These are phyloP conservation scores for Apeira syringaria DNA, from an alignment of 2,888 invertebrate genomes.

Conservation along the genomic window DNA sequence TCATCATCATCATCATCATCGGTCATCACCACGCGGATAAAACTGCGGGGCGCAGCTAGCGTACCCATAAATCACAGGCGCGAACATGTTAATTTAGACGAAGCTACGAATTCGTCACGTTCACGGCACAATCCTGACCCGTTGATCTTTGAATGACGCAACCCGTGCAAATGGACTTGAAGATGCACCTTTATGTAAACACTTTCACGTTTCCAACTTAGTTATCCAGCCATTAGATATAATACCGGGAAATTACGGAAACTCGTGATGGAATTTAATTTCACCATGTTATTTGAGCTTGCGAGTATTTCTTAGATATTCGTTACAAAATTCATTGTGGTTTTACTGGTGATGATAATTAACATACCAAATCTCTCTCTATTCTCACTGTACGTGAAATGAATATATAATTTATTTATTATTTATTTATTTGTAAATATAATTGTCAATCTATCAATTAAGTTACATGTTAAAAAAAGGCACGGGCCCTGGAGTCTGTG, in stretches of 20 bases:
- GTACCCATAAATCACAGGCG: slow-evolving; percentile 28
- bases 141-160: slow-evolving; percentile 68
- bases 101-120: slow-evolving; percentile 41
- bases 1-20: no score
- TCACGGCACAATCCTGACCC: slow-evolving; percentile 45
- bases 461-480: no score
- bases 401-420: no score
- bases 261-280: slow-evolving; percentile 33
- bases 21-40: no score
- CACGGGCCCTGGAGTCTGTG: no score
- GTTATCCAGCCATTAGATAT: slow-evolving; percentile 36
- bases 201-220: slow-evolving; percentile 63
- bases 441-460: no score
- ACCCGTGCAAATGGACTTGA: slow-evolving; percentile 61
- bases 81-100: slow-evolving; percentile 44
- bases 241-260: slow-evolving; percentile 37
- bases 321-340: slow-evolving; percentile 10
- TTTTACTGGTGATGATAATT: no score
- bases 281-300: slow-evolving; percentile 18
- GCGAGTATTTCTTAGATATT: background rate
- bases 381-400: no score
- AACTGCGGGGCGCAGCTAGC: no score
- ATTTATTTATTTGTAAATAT: no score
- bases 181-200: slow-evolving; percentile 73
- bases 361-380: no score